A percentile compares a stretch with the other conserved stretches of the same genome.
Evolutionary conservation across 2,888 invertebrate genomes (phyloP).

Genomic region (Ischnura elegans): DNA sequence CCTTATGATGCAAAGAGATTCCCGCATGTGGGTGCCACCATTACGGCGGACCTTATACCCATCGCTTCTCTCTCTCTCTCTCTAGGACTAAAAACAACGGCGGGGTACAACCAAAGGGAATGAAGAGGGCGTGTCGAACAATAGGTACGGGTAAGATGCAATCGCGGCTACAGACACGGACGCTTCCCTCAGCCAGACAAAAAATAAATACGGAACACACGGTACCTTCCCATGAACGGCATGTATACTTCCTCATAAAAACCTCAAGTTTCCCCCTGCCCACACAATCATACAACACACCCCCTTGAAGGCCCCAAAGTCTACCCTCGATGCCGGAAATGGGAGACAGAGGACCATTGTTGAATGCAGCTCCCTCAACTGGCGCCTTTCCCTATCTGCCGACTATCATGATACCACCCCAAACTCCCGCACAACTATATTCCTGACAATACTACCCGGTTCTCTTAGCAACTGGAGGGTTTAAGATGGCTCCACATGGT

Average conservation of each 20-base stretch:
- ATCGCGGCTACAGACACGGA: not conserved
- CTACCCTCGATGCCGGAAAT: conserved; percentile 25
- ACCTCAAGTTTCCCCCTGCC: not conserved
- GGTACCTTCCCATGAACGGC: not conserved
- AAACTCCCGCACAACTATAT: not conserved
- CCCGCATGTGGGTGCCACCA: conserved; percentile 61
- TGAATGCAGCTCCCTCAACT: conserved; percentile 16
- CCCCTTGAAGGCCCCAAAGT: not conserved
- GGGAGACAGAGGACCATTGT: conserved; percentile 42
- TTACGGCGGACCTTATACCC: not conserved
- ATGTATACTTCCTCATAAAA: no score
- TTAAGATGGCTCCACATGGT: not conserved
- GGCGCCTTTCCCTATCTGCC: conserved; percentile 46
- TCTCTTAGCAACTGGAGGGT: not conserved
- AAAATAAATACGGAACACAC: not conserved
- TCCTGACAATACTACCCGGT: conserved; percentile 45
- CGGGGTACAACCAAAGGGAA: not conserved
- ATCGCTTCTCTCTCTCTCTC: not conserved
- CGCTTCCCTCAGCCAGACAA: conserved; percentile 22
- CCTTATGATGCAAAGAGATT: not conserved
- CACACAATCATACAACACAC: not conserved
- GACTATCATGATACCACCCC: conserved; percentile 23
- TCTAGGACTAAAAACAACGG: not conserved
- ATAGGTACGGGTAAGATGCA: conserved; percentile 22
- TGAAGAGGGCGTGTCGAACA: conserved; percentile 29